These are phyloP conservation scores for Orthosia cruda DNA, from an alignment of 2,888 invertebrate genomes.

Conservation along the genomic window DNA sequence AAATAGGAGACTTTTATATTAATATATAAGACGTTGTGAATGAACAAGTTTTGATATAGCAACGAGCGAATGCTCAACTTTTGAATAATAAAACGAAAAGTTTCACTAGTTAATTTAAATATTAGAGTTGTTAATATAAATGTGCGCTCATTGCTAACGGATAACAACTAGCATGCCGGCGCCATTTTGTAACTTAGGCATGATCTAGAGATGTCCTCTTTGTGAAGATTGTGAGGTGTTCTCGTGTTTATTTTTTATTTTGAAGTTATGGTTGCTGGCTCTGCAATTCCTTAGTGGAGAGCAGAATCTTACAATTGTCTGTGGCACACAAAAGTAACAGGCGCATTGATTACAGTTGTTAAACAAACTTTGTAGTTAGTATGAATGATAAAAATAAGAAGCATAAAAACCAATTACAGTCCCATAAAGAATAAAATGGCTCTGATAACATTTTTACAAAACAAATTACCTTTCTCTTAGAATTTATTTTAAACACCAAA, in stretches of 20 bases:
- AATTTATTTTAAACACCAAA: slow-evolving; percentile 56
- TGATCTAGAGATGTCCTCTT: slow-evolving; percentile 9
- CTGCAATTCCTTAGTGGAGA: neutral
- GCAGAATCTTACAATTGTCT: neutral
- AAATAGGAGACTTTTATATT: slow-evolving; percentile 57
- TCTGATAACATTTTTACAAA: slow-evolving; percentile 33
- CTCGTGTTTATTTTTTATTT: slow-evolving; percentile 20
- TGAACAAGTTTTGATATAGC: slow-evolving; percentile 43
- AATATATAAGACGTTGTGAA: slow-evolving; percentile 54
- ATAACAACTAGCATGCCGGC: slow-evolving; percentile 34
- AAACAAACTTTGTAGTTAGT: neutral
- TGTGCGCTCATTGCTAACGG: slow-evolving; percentile 45
- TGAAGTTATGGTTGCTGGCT: neutral
- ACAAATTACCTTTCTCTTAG: slow-evolving; percentile 44
- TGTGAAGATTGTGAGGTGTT: slow-evolving; percentile 2
- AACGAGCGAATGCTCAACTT: slow-evolving; percentile 41
- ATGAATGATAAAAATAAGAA: neutral
- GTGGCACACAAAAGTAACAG: neutral
- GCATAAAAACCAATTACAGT: slow-evolving; percentile 30
- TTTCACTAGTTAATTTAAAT: slow-evolving; percentile 52
- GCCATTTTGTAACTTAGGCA: slow-evolving; percentile 38
- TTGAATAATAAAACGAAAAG: slow-evolving; percentile 47
- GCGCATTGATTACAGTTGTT: neutral
- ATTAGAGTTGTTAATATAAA: slow-evolving; percentile 47
- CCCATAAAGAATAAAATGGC: slow-evolving; percentile 25